phyloP scores from a whole-genome alignment of 2,888 invertebrate genomes.

The Caenorhabditis sp. region DNA sequence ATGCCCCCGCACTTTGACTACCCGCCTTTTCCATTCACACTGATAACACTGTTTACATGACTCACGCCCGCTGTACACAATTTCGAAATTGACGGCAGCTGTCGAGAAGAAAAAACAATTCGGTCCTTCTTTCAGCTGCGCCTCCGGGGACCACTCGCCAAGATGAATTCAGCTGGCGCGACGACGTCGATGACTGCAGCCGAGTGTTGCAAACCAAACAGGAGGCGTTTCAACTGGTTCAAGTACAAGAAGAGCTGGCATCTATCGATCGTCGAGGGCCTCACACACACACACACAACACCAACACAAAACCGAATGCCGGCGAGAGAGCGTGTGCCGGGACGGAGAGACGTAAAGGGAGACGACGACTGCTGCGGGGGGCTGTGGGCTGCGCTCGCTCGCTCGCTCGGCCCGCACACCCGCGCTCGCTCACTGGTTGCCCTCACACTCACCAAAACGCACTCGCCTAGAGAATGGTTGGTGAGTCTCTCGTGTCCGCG shows the following conservation, averaged over 20 bases:
- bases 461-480: slow-evolving; percentile 17
- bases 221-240: slow-evolving; percentile 48
- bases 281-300: slow-evolving; percentile 26
- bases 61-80: slow-evolving; percentile 3
- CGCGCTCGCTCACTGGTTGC: slow-evolving; percentile 29
- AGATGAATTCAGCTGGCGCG: background rate
- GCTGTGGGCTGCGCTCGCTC: slow-evolving; percentile 11
- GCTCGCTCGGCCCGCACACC: slow-evolving; percentile 18
- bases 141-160: no score
- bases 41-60: slow-evolving; percentile 40
- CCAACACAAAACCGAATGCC: slow-evolving; percentile 51
- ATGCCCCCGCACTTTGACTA: no score
- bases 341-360: background rate
- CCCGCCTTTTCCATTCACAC: no score
- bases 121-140: no score
- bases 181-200: slow-evolving; percentile 1
- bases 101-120: background rate
- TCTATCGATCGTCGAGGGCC: slow-evolving; percentile 35
- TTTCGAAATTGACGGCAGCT: slow-evolving; percentile 25
- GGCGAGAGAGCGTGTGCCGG: slow-evolving; percentile 16
- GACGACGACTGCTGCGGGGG: slow-evolving; percentile 30
- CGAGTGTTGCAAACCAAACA: slow-evolving; percentile 38
- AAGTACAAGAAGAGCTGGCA: slow-evolving; percentile 57
- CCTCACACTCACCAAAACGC: slow-evolving; percentile 46
- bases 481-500: slow-evolving; percentile 10